Evolutionary conservation across 2,113 vertebrate species (phyloP).

Genomic region (Galbula dea): DNA sequence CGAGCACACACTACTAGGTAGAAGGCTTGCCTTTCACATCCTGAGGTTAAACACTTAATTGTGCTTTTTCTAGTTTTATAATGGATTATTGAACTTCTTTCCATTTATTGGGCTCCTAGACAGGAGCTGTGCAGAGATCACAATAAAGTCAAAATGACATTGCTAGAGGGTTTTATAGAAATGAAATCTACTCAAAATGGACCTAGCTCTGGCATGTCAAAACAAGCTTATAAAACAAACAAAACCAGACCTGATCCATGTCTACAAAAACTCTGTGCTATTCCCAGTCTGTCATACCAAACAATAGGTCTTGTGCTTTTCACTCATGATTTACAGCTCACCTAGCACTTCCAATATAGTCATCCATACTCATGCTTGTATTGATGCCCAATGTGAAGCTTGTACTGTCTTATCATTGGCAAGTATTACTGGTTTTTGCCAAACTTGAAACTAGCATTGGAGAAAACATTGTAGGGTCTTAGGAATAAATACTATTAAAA

Average conservation of each 20-base stretch:
- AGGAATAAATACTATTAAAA: neutral
- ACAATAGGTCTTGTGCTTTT: neutral
- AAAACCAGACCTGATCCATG: neutral
- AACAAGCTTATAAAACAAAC: neutral
- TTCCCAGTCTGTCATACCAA: neutral
- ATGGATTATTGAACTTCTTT: neutral
- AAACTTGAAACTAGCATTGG: constrained; percentile 18
- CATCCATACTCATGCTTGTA: neutral
- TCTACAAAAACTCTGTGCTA: neutral
- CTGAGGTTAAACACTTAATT: neutral
- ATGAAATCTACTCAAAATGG: neutral
- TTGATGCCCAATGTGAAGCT: neutral
- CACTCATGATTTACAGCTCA: neutral
- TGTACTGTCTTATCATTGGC: neutral
- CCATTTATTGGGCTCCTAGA: neutral
- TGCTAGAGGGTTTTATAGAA: neutral
- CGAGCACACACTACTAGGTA: neutral
- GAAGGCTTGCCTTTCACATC: neutral
- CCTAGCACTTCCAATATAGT: neutral
- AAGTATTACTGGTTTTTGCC: neutral
- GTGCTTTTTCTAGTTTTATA: neutral
- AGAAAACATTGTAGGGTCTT: neutral
- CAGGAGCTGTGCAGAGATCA: neutral
- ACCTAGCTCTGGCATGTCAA: neutral
- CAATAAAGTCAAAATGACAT: neutral